Base-by-base conservation (phyloP, 2,113 vertebrate species). In the Odobenus rosmarus region DNA sequence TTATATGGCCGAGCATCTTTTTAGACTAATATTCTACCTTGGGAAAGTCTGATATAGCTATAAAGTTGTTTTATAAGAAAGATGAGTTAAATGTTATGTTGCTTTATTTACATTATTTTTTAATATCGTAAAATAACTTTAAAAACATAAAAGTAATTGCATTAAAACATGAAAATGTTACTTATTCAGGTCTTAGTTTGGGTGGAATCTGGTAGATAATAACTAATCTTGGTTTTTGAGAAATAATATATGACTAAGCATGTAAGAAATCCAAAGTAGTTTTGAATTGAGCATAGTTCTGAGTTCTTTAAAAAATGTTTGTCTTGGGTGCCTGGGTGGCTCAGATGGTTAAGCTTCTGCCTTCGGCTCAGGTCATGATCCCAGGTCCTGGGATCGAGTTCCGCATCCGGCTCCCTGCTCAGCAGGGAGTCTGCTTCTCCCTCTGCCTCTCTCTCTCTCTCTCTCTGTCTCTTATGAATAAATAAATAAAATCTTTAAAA, bases 271-370 rank as follows among this genome's bases (percentile, higher is more conserved):
- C 28, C 39, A 64, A 16, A 67, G 26, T 62, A 91, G 64, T 39
- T 76, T 64, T 51, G 76, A 39, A 57, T 33, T 51, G 51, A 88
- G 33, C 21, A 10, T 39, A 51, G 14, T 59, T 61, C n/a, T 21
- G 24, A 53, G 59, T 42, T n/a, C 39, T 53, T 59, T 59, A 12
- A 64, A 36, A 80, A 55, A 31, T 61, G 3, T 0, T 76, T 98
- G 14, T 98, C 83, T 93, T 98, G 46, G 46, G 46, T 46, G 46
- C 46, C 46, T 46, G 46, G 46, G 46, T 46, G 46, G 46, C 46
- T 46, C 46, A 46, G 46, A 46, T 46, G 46, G 46, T 46, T 46
- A 46, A 46, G 46, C 46, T 46, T 46, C 46, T 46, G 46, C 46
- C 46, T 46, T 46, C 7, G 46, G 7, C 46, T 46, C 46, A 46